A percentile compares a stretch with the other conserved stretches of the same genome.
These are phyloP conservation scores for Xyrauchen texanus DNA, from an alignment of 2,113 vertebrate species.

Conservation along the genomic window DNA sequence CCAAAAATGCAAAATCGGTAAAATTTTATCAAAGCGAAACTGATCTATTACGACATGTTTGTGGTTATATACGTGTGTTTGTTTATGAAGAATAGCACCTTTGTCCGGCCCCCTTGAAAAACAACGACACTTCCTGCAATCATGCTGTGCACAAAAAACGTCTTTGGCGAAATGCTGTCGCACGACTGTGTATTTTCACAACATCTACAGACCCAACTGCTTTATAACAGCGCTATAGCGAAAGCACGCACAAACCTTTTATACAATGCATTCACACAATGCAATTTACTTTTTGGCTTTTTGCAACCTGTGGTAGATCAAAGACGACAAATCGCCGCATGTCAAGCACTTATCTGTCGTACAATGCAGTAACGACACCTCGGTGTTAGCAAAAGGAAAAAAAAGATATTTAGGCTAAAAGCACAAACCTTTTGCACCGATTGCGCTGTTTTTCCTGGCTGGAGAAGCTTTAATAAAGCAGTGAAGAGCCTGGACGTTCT, in stretches of 20 bases:
- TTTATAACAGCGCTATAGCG: conserved; percentile 8
- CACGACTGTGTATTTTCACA: not conserved
- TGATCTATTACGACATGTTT: conserved; percentile 66
- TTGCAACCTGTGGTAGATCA: conserved; percentile 66
- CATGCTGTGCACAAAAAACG: conserved; percentile 69
- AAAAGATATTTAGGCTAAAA: conserved; percentile 30
- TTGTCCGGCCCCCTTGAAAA: conserved; percentile 82
- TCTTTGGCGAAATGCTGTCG: not conserved
- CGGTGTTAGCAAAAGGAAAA: conserved; percentile 6
- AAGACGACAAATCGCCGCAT: conserved; percentile 28
- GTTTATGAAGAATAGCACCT: conserved; percentile 86
- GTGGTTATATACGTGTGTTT: conserved; percentile 79
- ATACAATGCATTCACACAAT: conserved; percentile 56
- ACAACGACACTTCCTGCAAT: conserved; percentile 83
- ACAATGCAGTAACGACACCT: not conserved
- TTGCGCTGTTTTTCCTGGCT: conserved; percentile 73
- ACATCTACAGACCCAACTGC: too few species aligned
- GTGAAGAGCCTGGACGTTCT: conserved; percentile 68
- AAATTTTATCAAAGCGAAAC: conserved; percentile 48
- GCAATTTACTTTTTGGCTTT: conserved; percentile 56
- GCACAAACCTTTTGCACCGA: conserved; percentile 80
- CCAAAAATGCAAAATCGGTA: conserved; percentile 67
- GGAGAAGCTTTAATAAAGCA: conserved; percentile 69
- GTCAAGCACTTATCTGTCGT: not conserved
- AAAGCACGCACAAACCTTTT: conserved; percentile 32